These are phyloP conservation scores for Hippasteria phrygiana DNA, from an alignment of 53 echinoderm and acorn worm genomes.

Conservation along the genomic window DNA sequence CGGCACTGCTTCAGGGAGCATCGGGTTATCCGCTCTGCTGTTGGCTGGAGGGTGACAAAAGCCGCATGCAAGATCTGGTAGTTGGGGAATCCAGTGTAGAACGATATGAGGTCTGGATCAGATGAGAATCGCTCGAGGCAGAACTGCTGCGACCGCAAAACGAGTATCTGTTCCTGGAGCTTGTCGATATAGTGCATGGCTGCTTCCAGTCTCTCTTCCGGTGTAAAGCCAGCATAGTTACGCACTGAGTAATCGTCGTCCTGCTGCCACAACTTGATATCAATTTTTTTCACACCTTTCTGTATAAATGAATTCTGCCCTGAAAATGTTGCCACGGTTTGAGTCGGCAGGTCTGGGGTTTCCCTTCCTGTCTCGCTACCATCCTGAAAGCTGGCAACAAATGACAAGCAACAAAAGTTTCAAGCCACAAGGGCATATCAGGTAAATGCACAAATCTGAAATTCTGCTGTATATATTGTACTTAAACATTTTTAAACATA, in stretches of 20 bases:
- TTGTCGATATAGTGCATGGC: constrained; percentile 12
- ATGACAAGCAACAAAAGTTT: not conserved
- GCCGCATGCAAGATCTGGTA: not conserved
- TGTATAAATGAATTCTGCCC: not conserved
- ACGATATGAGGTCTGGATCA: constrained; percentile 21
- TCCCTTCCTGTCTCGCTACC: not conserved
- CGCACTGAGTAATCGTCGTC: constrained; percentile 24
- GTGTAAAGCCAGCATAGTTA: not conserved
- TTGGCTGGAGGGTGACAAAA: constrained; percentile 27
- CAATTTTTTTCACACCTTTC: not conserved
- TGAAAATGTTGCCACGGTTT: not conserved
- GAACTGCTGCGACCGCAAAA: constrained; percentile 30
- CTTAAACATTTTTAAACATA: too few species aligned
- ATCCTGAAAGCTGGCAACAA: not conserved
- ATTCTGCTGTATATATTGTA: too few species aligned
- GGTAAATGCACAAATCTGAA: not conserved
- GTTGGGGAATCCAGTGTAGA: constrained; percentile 36
- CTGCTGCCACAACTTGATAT: constrained; percentile 3
- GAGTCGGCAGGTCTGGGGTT: not conserved
- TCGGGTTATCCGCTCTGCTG: constrained; percentile 6
- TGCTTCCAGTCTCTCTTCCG: constrained; percentile 4
- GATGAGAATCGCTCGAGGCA: constrained; percentile 40
- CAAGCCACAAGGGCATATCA: not conserved
- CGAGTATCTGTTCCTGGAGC: not conserved
- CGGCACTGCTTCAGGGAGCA: not conserved